A percentile compares a stretch with the other conserved stretches of the same genome.
These are phyloP conservation scores for Acheta domesticus DNA, from an alignment of 2,888 invertebrate species.

Conservation along the genomic window DNA sequence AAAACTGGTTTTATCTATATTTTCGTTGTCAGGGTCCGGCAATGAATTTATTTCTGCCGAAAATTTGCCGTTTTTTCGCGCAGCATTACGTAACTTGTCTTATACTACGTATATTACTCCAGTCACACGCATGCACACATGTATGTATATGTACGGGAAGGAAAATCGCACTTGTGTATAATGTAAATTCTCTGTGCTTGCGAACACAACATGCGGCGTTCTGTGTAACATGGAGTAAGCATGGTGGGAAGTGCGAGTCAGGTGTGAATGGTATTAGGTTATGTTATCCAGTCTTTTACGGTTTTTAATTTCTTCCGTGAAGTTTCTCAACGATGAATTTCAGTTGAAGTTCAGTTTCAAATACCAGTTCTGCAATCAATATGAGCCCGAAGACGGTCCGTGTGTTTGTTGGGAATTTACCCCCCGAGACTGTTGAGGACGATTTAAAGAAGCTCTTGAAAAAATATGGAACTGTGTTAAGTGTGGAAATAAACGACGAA, in stretches of 20 bases:
- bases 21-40: too few species aligned
- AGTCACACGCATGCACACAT: too few species aligned
- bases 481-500: constrained; percentile 55
- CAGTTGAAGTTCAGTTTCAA: not conserved
- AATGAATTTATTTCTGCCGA: too few species aligned
- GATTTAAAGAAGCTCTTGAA: constrained; percentile 52
- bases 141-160: too few species aligned
- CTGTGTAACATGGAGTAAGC: too few species aligned
- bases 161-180: too few species aligned
- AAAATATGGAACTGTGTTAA: constrained; percentile 52
- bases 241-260: not conserved
- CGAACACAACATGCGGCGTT: not conserved
- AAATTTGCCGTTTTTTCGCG: too few species aligned
- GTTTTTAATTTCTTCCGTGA: not conserved
- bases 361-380: not conserved
- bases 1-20: too few species aligned
- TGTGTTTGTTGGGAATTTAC: constrained; percentile 59
- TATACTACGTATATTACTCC: too few species aligned
- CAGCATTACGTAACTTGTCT: too few species aligned
- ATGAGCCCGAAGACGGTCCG: constrained; percentile 42
- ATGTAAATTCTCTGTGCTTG: not conserved
- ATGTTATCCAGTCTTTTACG: not conserved
- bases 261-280: too few species aligned
- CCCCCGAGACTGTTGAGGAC: constrained; percentile 49
- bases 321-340: not conserved